A percentile compares a stretch with the other conserved stretches of the same genome.
Conservation (phyloP, 2,113 vertebrate species). For the Leucoraja erinaceus region DNA sequence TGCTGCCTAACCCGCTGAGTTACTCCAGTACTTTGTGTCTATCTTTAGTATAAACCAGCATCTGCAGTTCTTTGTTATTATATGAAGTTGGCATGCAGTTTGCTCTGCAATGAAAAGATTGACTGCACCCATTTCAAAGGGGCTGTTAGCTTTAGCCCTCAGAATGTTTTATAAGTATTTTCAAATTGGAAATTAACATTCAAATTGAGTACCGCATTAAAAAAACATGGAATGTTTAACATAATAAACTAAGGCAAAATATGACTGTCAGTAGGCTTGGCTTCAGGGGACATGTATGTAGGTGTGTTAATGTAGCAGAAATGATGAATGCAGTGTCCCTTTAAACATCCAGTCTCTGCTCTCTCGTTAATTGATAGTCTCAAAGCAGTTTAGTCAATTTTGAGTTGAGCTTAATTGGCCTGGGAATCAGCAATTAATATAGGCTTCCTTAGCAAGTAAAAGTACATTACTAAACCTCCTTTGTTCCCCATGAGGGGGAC, state of each 20-base stretch:
- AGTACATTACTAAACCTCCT: neutral
- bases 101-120: no score
- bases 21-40: no score
- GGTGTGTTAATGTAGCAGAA: neutral
- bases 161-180: neutral
- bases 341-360: neutral
- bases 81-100: no score
- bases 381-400: constrained; percentile 28
- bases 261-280: neutral
- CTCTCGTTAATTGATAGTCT: constrained; percentile 25
- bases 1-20: no score
- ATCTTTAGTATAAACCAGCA: no score
- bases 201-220: neutral
- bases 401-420: constrained; percentile 25
- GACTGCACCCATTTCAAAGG: no score
- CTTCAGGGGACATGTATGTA: neutral
- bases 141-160: no score
- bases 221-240: neutral
- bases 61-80: no score
- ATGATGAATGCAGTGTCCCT: constrained; percentile 17
- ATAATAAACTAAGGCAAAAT: neutral
- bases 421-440: constrained; percentile 25
- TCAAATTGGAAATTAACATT: neutral
- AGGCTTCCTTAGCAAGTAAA: constrained; percentile 20
- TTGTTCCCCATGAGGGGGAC: neutral